Base-by-base conservation (phyloP, 2,113 vertebrate species). In the Motacilla alba region DNA sequence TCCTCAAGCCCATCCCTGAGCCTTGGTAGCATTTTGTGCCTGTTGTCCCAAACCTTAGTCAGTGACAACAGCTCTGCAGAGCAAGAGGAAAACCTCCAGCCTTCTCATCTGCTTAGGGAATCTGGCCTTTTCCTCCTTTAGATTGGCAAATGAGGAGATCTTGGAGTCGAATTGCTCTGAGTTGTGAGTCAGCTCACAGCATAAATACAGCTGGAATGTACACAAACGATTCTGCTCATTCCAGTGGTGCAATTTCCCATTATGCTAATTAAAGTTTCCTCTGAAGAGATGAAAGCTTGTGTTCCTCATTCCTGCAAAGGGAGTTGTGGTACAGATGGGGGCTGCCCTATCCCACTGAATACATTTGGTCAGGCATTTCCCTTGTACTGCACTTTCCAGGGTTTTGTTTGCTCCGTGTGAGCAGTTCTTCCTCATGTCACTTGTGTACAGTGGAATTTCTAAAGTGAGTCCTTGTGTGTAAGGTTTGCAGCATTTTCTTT, bases 241-340 rank as follows among this genome's bases (percentile, higher is more conserved):
- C 88, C 92, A 92, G 83, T 55, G 93, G 93, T 90, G 93, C 95
- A 96, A 96, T 96, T 97, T 97, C 72, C 94, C 93, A 95, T 96
- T 94, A 93, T 73, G 86, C 22, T 89, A 95, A 97, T 95, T 81
- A 70, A 93, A 83, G 26, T 80, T 93, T 68, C 56, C 35, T 83
- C 76, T 92, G 72, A 81, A 67, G 50, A 89, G 33, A 89, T 55
- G 33, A 64, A 55, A 77, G 59, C 59, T 85, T 63, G 55, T 27
- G 15, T 59, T 90, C 64, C 39, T 41, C 50, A 2, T 39, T 62
- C 52, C 24, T 28, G 46, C 68, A 88, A 77, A 83, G 46, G 12
- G 6, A 80, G 15, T 11, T 44, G 27, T 35, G 83, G 15, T 11
- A 17, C 5, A 15, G 21, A 76, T 2, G 27, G 43, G 27, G 28